Base-by-base conservation (phyloP, 2,888 invertebrate genomes). In the Coleophora flavipennella region DNA sequence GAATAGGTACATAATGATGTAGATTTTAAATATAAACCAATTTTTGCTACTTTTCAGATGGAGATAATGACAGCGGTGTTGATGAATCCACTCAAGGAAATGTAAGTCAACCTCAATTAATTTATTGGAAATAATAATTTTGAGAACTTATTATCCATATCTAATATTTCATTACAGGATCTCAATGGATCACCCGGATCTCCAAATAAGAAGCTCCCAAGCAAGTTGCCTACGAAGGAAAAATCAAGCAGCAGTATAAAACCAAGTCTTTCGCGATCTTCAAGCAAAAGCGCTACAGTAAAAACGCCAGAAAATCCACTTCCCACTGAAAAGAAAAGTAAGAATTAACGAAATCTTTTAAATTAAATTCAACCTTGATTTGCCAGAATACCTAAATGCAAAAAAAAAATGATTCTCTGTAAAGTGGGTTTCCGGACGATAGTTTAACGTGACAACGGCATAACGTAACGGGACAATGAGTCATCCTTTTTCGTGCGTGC, bases 81-180 rank as follows among this genome's bases (percentile, higher is more conserved):
- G 92, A 93, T 68, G 93, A 93, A 70, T 90, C 91, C 42, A 92
- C 91, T 39, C 92, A 92, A 75, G 91, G 91, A 75, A 90, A 91
- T 83, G 92, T 93, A 81, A 88, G 91, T 85, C 51, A 6, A 26
- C 4, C 10, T 9, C 29, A 11, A 10, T 4, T 9, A 25, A 13
- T 39, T 26, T 36, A 36, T 27, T 33, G 28, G 25, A 31, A 27
- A 25, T 36, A 35, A 36, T 27, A 8, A 13, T n/a, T 2, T 35
- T 40, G 6, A 12, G 14, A 43, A n/a, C 20, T 20, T 4, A 13
- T 26, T 10, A 34, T 25, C 12, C 36, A 33, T 26, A n/a, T 26
- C 8, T 38, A 31, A 37, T 44, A 42, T 31, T 26, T 45, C 38
- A 40, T 47, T 39, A 3, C 26, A 89, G 81, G 88, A 89, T 51